Percentiles rank a stretch among this genome's conserved stretches.
Conservation (phyloP, 2,797 vertebrate species). For the Mormyrops boulengeri region DNA sequence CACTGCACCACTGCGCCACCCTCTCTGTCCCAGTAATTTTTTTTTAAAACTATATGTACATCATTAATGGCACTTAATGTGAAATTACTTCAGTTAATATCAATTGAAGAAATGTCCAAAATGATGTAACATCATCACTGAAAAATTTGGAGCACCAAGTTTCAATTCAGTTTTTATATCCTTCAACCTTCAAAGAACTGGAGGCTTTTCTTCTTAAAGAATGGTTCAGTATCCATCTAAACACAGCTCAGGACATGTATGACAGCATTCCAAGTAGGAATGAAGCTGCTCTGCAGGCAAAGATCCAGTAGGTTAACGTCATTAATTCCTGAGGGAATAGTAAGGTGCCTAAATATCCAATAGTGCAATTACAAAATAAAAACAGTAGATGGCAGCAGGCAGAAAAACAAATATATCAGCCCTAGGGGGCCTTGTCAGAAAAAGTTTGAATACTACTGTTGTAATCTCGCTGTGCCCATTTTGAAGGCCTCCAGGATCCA, state of each 20-base stretch:
- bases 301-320: neutral
- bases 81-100: too few relatives aligned
- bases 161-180: too few relatives aligned
- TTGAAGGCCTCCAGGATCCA: neutral
- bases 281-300: neutral
- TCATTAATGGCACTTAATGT: too few relatives aligned
- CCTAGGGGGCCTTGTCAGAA: neutral
- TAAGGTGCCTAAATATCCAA: neutral
- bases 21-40: too few relatives aligned
- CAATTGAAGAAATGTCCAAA: too few relatives aligned
- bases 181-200: too few relatives aligned
- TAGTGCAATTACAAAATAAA: neutral
- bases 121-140: too few relatives aligned
- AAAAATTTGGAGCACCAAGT: too few relatives aligned
- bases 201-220: too few relatives aligned
- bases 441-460: neutral
- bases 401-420: neutral
- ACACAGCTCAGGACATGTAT: neutral
- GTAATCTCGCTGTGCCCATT: neutral
- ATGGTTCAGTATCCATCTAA: too few relatives aligned
- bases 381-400: neutral
- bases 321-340: neutral
- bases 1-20: too few relatives aligned
- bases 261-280: neutral
- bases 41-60: too few relatives aligned